Conservation (phyloP, 2,888 invertebrate genomes). For the Octodonta nipae region DNA sequence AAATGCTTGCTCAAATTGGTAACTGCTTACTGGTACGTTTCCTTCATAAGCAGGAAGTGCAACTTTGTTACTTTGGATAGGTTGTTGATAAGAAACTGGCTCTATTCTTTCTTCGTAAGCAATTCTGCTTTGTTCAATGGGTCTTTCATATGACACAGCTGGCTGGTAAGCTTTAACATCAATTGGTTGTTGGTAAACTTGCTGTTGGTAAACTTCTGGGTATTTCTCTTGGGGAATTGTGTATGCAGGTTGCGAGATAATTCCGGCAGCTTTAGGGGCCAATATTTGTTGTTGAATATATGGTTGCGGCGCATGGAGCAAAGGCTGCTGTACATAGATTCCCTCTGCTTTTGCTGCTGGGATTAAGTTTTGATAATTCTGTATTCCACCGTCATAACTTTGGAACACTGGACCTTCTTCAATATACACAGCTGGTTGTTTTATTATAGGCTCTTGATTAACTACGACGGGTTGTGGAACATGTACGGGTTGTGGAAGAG, state of each 20-base stretch:
- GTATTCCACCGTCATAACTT: conserved; percentile 20
- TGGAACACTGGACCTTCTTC: conserved; percentile 11
- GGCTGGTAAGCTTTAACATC: background rate
- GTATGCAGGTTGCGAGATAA: background rate
- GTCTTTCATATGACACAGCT: background rate
- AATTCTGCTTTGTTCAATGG: too few relatives aligned
- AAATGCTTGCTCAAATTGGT: conserved; percentile 4
- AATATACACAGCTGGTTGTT: conserved; percentile 1
- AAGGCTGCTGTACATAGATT: background rate
- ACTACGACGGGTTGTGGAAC: background rate
- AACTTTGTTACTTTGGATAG: background rate
- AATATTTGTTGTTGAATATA: conserved; percentile 4
- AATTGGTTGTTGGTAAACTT: background rate
- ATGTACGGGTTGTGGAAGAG: background rate
- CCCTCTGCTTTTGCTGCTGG: conserved; percentile 7
- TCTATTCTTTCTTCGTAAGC: too few relatives aligned
- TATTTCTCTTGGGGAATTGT: background rate
- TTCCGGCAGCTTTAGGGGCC: background rate
- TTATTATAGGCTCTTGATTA: conserved; percentile 4
- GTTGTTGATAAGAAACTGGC: conserved; percentile 1
- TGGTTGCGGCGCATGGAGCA: background rate
- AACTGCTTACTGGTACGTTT: conserved; percentile 2
- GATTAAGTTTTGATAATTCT: conserved; percentile 16
- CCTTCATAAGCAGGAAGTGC: conserved; percentile 2
- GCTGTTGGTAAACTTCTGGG: conserved; percentile 2